Evolutionary conservation across 2,113 vertebrate genomes (phyloP).

Genomic region (Pygoscelis adeliae): DNA sequence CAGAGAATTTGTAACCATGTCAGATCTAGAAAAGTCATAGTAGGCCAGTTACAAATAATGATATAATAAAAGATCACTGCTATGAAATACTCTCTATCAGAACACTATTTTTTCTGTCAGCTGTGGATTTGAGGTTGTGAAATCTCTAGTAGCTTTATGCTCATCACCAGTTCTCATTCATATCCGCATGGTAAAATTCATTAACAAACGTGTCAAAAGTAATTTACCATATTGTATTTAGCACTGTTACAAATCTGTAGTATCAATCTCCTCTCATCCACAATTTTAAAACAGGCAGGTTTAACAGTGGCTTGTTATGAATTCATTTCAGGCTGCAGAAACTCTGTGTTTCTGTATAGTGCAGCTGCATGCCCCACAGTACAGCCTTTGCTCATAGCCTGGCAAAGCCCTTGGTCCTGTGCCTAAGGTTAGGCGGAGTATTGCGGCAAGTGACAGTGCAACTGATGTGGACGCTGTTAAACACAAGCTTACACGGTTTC

Average conservation of each 20-base stretch:
- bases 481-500: background rate
- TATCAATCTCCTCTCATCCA: background rate
- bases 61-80: background rate
- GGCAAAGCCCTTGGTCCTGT: background rate
- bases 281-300: background rate
- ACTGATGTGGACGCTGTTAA: background rate
- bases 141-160: background rate
- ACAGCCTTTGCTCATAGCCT: background rate
- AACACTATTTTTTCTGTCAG: background rate
- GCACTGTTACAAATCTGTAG: background rate
- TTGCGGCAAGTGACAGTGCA: background rate
- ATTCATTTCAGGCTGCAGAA: background rate
- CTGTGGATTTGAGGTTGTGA: background rate
- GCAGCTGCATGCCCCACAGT: background rate
- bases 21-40: background rate
- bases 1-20: background rate
- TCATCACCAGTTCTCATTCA: background rate
- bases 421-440: background rate
- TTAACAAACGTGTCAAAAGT: background rate
- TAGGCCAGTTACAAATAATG: background rate
- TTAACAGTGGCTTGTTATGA: background rate
- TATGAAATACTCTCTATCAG: conserved; percentile 9
- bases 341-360: background rate
- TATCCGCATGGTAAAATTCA: background rate
- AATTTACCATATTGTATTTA: background rate